phyloP scores from a whole-genome alignment of 2,888 invertebrate genomes.

The Serripes groenlandicus region DNA sequence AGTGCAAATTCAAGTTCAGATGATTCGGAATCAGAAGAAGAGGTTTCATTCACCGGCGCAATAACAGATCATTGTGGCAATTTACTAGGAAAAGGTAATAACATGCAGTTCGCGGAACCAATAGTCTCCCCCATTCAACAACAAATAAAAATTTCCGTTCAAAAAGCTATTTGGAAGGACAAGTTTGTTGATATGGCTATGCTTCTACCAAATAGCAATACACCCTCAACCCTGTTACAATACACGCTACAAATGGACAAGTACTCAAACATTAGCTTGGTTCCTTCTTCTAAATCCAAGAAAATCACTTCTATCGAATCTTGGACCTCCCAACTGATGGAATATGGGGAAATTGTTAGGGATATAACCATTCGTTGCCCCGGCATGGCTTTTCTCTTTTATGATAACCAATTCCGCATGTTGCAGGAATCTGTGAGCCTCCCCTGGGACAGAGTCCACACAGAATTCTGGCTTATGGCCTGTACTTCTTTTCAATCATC shows the following conservation, averaged over 20 bases:
- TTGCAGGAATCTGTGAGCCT: slow-evolving; percentile 14
- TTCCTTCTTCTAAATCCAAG: too few relatives aligned
- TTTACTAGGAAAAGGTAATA: background rate
- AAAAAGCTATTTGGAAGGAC: slow-evolving; percentile 5
- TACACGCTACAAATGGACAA: too few relatives aligned
- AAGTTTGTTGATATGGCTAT: background rate
- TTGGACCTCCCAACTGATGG: slow-evolving; percentile 44
- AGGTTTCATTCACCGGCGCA: too few relatives aligned
- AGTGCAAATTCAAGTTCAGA: too few relatives aligned
- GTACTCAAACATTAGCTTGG: too few relatives aligned
- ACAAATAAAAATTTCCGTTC: background rate
- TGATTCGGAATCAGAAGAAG: too few relatives aligned
- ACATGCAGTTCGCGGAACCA: background rate
- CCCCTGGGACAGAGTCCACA: slow-evolving; percentile 47
- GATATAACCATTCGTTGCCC: slow-evolving; percentile 36
- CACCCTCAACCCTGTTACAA: too few relatives aligned
- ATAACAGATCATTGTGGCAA: background rate
- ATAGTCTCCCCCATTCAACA: background rate
- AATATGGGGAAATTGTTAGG: slow-evolving; percentile 44
- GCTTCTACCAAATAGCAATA: background rate
- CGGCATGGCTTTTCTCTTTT: slow-evolving; percentile 21
- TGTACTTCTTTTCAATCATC: slow-evolving; percentile 2
- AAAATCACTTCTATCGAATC: too few relatives aligned
- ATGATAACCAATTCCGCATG: slow-evolving; percentile 47
- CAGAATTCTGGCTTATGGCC: slow-evolving; percentile 54